phyloP scores from a whole-genome alignment of 2,888 invertebrate genomes.

The Eupithecia pulchellata region DNA sequence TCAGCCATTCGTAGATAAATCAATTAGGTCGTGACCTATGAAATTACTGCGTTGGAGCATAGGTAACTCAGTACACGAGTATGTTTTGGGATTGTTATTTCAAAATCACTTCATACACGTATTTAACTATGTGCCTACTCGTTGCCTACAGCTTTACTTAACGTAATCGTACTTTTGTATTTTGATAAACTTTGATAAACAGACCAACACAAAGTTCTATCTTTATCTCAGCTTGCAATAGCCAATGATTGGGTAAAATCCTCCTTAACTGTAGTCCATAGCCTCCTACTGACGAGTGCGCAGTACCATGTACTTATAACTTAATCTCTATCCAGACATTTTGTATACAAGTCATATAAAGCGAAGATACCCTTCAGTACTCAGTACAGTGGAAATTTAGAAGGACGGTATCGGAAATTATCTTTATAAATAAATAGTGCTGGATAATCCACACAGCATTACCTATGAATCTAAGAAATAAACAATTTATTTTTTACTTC shows the following conservation, averaged over 20 bases:
- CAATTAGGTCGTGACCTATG: constrained; percentile 31
- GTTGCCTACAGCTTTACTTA: neutral
- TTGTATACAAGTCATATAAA: too few relatives aligned
- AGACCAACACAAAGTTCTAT: neutral
- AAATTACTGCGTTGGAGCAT: constrained; percentile 23
- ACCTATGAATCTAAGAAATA: too few relatives aligned
- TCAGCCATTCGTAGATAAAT: constrained; percentile 33
- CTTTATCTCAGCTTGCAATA: neutral
- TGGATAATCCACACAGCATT: too few relatives aligned
- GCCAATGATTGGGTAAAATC: neutral
- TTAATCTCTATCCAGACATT: too few relatives aligned
- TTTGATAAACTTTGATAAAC: neutral
- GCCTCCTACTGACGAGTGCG: too few relatives aligned
- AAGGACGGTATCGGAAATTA: too few relatives aligned
- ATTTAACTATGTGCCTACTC: neutral
- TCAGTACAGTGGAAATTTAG: too few relatives aligned
- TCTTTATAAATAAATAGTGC: too few relatives aligned
- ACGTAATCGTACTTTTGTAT: neutral
- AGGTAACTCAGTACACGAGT: constrained; percentile 9
- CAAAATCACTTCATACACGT: neutral
- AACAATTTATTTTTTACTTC: too few relatives aligned
- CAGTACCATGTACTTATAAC: too few relatives aligned
- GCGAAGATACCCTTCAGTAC: too few relatives aligned
- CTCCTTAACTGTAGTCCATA: neutral
- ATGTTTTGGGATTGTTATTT: neutral